Evolutionary conservation across 2,797 vertebrate species (phyloP), one percentile per base, ranked within the genome.

Genomic region (Phataginus tetradactyla): DNA sequence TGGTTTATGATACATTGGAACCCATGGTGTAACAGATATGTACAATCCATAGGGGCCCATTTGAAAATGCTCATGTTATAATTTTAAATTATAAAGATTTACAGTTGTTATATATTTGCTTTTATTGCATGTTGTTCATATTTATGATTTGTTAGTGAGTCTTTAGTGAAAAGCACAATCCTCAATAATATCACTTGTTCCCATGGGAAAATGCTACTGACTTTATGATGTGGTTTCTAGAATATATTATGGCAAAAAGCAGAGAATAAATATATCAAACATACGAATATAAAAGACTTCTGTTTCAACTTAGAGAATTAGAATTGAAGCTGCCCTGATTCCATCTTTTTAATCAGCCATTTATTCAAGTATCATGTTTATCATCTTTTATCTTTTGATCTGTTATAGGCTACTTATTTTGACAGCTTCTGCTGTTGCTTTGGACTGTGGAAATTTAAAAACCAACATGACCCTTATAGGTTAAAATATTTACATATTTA

Each of bases 41-140:
- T 13, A 32, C 11, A 77, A 51, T 69, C 1, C 39, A 32, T 77
- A 72, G 14, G 37, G 81, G 15, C 23, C 42, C 61, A 78, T 81
- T 88, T 92, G 71, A 78, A 90, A 91, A 87, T 74, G 53, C 42
- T 88, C 42, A 85, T 51, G 81, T 72, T 75, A 74, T 72, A 45
- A 92, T 88, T 96, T 92, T 78, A 96, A 90, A 64, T 95, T 83
- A 20, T 74, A 71, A 91, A 71, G 32, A 64, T 91, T 86, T 92
- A 86, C 5, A 63, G 64, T 75, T 92, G 17, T 94, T 81, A 55
- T 90, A 34, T 63, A 27, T 86, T 97, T 97, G 49, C 66, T 86
- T 96, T 95, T 95, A 86, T 91, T 96, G 8, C 14, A 51, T 92
- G 32, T 80, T 86, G 23, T 85, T 92, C 71, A 17, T 94, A 69